These are phyloP conservation scores for Lepidurus couesii DNA, from an alignment of 1,140 invertebrate species.

Conservation along the genomic window DNA sequence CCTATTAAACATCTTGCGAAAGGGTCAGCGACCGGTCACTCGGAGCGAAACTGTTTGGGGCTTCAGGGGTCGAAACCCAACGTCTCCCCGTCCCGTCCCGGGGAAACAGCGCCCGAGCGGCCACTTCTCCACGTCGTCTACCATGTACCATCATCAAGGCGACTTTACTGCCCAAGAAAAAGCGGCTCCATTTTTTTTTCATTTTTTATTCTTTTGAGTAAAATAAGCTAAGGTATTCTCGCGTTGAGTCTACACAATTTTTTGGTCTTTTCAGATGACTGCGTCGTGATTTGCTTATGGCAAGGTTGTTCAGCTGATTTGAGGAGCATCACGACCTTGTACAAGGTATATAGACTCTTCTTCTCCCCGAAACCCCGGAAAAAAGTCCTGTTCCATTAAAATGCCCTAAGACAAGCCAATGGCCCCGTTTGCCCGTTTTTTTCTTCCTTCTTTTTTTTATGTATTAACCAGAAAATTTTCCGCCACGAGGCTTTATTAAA, in stretches of 20 bases:
- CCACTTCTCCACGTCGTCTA: neutral
- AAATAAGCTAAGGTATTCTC: constrained; percentile 2
- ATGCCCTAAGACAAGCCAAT: constrained; percentile 15
- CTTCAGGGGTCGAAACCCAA: constrained; percentile 7
- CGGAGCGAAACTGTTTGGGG: neutral
- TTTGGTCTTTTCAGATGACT: neutral
- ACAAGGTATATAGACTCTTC: neutral
- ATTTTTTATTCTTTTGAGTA: too few relatives aligned
- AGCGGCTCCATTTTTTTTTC: neutral
- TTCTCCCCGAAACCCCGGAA: neutral
- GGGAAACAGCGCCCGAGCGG: neutral
- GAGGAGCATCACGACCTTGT: constrained; percentile 7
- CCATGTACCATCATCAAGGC: neutral
- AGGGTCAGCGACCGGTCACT: constrained; percentile 1
- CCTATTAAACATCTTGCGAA: neutral
- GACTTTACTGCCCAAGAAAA: neutral
- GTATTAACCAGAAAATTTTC: neutral
- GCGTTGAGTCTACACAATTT: neutral
- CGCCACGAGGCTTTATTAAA: neutral
- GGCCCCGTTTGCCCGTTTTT: neutral
- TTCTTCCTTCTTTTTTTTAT: neutral
- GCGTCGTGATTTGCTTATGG: constrained; percentile 4
- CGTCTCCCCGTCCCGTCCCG: neutral
- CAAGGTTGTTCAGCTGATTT: neutral
- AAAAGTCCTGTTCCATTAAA: constrained; percentile 4